Conservation (phyloP, 2,888 invertebrate genomes). For the Dynastes grantii region DNA sequence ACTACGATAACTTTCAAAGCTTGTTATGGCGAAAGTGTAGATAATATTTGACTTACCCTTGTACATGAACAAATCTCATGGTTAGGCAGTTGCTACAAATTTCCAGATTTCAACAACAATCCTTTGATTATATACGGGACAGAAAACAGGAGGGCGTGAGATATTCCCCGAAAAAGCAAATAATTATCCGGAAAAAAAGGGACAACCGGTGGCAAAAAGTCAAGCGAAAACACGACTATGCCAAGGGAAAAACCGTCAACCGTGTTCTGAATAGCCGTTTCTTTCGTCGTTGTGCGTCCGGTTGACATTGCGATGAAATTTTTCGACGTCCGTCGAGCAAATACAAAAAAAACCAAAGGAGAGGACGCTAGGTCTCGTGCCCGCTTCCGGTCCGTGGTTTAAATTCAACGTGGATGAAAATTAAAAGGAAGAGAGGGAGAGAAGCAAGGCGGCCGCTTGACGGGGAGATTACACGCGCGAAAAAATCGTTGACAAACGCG, state of each 20-base stretch:
- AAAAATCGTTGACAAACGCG: constrained; percentile 7
- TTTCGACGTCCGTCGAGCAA: neutral
- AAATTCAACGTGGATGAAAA: neutral
- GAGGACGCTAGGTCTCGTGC: neutral
- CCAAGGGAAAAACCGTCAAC: constrained; percentile 20
- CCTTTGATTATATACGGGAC: neutral
- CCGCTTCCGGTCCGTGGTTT: neutral
- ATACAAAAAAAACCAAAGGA: neutral
- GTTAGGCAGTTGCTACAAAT: too few species aligned
- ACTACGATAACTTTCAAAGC: too few species aligned
- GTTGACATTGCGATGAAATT: constrained; percentile 24
- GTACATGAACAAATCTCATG: too few species aligned
- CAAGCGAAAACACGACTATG: constrained; percentile 1
- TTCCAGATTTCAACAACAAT: too few species aligned
- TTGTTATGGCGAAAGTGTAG: too few species aligned
- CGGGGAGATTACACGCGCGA: constrained; percentile 1
- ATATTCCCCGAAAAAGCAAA: neutral
- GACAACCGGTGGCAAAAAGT: constrained; percentile 7
- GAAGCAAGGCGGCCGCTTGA: neutral
- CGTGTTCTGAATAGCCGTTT: constrained; percentile 29
- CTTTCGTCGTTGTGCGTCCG: neutral
- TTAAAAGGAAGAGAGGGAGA: neutral
- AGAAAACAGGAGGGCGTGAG: neutral
- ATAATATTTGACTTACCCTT: too few species aligned
- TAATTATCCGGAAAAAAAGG: constrained; percentile 7